Base-by-base conservation (phyloP, 2,797 vertebrate genomes). In the Dipus sagitta region DNA sequence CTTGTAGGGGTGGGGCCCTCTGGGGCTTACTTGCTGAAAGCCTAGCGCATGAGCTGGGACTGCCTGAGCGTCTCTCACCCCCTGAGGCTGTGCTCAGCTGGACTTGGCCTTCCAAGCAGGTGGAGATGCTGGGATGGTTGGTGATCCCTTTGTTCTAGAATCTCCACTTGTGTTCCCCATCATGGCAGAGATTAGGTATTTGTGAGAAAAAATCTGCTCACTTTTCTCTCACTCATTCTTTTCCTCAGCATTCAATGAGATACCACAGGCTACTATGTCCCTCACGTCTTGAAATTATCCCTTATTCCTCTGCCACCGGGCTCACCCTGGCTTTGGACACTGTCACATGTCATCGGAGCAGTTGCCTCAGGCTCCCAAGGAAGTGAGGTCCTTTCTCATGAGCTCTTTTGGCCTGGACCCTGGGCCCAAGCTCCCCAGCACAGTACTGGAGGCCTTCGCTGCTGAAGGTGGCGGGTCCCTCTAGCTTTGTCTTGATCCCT, bases 381-480 rank as follows among this genome's bases (percentile, higher is more conserved):
- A 52, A 54, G 14, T 21, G 68, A 8, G 11, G 58, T 34, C 60
- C 52, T 68, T 67, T 65, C 34, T 52, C 74, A 42, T 24, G 30
- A 32, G 30, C 3, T 38, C 2, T 0, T 24, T 34, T 34, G 62
- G 32, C 42, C 58, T 20, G 0, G 32, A 65, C 24, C 54, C 74
- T 21, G 62, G 52, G 74, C 17, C 23, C 2, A 20, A 5, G 58
- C 38, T 34, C n/a, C 21, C 11, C 3, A 23, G 52, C 0, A 0
- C 6, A 13, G 21, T 58, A 3, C 15, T 0, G 3, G 52, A n/a
- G 52, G 32, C 32, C 62, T 38, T 52, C 32, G 6, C 2, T 28
- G 86, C 11, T 23, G 2, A 21, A 28, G 11, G 4, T n/a, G 75
- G 60, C 18, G 1, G 60, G 2, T 84, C 47, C 34, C 77, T 47